Evolutionary conservation across 2,797 vertebrate genomes (phyloP).

Genomic region (Cichlasoma orientale): DNA sequence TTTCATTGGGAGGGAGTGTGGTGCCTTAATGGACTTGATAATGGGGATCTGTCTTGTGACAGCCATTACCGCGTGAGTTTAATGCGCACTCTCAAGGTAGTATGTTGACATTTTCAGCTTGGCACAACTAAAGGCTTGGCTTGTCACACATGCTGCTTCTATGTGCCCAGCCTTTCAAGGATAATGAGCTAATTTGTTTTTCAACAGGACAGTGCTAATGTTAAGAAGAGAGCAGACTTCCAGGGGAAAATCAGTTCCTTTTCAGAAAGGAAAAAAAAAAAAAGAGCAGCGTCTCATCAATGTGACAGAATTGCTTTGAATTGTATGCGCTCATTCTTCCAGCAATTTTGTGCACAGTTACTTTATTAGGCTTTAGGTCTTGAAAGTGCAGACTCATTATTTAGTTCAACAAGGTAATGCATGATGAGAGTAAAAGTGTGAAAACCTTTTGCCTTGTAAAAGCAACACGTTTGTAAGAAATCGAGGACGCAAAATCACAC

Average conservation of each 20-base stretch:
- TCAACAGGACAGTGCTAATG: slow-evolving; percentile 47
- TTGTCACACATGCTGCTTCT: slow-evolving; percentile 61
- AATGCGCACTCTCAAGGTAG: slow-evolving; percentile 80
- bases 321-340: slow-evolving; percentile 9
- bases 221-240: slow-evolving; percentile 41
- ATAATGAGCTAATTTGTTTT: slow-evolving; percentile 80
- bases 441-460: background rate
- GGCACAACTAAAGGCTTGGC: slow-evolving; percentile 73
- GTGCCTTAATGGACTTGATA: slow-evolving; percentile 79
- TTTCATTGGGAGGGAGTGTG: slow-evolving; percentile 18
- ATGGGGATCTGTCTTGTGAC: slow-evolving; percentile 75
- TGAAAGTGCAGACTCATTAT: slow-evolving; percentile 12
- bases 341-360: slow-evolving; percentile 7
- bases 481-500: background rate
- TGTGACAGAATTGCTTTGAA: slow-evolving; percentile 15
- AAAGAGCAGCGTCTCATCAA: slow-evolving; percentile 23
- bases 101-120: slow-evolving; percentile 80
- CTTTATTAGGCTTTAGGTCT: background rate
- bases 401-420: background rate
- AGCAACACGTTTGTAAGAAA: background rate
- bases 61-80: slow-evolving; percentile 77
- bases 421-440: background rate
- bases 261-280: slow-evolving; percentile 13
- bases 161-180: slow-evolving; percentile 68
- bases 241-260: slow-evolving; percentile 24